Conservation (phyloP, 2,113 vertebrate species). For the Percina caprodes region DNA sequence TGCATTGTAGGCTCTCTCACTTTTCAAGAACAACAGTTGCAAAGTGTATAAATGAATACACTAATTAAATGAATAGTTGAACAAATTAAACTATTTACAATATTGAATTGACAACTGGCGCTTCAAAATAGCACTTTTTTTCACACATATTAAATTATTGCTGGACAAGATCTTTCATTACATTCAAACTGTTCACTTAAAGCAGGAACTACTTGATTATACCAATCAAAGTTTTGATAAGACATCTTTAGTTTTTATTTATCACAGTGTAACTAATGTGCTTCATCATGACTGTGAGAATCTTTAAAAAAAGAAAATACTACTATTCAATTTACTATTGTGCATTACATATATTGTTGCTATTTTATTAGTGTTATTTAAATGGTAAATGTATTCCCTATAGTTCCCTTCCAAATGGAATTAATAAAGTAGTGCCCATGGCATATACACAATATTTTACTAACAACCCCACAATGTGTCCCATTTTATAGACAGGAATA, state of each 20-base stretch:
- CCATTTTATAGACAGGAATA: background rate
- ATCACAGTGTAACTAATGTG: background rate
- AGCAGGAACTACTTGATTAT: background rate
- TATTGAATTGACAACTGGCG: background rate
- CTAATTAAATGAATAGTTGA: background rate
- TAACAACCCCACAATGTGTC: background rate
- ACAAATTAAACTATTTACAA: background rate
- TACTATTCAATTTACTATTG: background rate
- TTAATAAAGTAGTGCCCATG: background rate
- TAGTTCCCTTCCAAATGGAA: background rate
- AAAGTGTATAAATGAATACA: background rate
- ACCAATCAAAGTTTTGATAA: background rate
- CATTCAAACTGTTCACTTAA: background rate
- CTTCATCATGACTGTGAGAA: background rate
- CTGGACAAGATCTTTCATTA: background rate
- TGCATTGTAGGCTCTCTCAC: background rate
- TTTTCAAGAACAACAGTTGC: background rate
- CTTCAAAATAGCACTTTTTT: too few species aligned
- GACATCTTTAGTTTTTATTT: background rate
- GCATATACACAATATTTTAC: background rate
- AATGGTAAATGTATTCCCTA: background rate
- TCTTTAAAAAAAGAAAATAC: background rate
- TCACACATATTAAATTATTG: too few species aligned
- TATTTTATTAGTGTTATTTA: background rate
- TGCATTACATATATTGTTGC: background rate